Percentiles rank a stretch among this genome's conserved stretches.
These are phyloP conservation scores for Pangasius mekongensis DNA, from an alignment of 2,797 vertebrate genomes.

Conservation along the genomic window DNA sequence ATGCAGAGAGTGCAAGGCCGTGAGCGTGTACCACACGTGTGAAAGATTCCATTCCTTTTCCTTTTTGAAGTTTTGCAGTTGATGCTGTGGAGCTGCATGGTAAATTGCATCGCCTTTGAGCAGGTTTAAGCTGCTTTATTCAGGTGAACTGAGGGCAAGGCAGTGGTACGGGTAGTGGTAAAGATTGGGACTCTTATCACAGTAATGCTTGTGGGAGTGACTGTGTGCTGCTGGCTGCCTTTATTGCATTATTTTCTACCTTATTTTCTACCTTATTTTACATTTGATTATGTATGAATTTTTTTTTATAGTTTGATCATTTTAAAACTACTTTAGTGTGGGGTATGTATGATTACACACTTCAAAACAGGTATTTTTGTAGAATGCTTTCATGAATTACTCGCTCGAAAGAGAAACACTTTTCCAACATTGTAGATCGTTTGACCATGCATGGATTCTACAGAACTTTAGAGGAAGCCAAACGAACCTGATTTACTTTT, in stretches of 20 bases:
- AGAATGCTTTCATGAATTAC: background rate
- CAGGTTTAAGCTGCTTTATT: constrained; percentile 39
- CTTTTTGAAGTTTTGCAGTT: constrained; percentile 43
- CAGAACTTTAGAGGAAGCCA: background rate
- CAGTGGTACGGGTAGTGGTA: background rate
- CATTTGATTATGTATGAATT: background rate
- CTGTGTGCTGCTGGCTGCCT: background rate
- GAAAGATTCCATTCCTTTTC: constrained; percentile 35
- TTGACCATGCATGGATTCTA: background rate
- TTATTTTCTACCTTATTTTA: too few relatives aligned
- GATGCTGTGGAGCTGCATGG: constrained; percentile 37
- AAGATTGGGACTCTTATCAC: background rate
- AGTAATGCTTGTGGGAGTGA: background rate
- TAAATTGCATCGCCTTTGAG: constrained; percentile 32
- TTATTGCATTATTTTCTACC: background rate
- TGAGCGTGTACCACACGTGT: constrained; percentile 10
- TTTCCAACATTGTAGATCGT: background rate
- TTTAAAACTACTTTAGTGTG: background rate
- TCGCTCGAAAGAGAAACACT: background rate
- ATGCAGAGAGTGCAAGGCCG: constrained; percentile 10
- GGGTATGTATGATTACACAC: background rate
- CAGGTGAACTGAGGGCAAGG: background rate
- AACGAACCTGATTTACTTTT: background rate
- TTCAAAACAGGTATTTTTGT: background rate
- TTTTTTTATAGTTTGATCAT: background rate